A percentile compares a stretch with the other conserved stretches of the same genome.
These are phyloP conservation scores for Neoaliturus tenellus DNA, from an alignment of 2,888 invertebrate genomes.

Conservation along the genomic window DNA sequence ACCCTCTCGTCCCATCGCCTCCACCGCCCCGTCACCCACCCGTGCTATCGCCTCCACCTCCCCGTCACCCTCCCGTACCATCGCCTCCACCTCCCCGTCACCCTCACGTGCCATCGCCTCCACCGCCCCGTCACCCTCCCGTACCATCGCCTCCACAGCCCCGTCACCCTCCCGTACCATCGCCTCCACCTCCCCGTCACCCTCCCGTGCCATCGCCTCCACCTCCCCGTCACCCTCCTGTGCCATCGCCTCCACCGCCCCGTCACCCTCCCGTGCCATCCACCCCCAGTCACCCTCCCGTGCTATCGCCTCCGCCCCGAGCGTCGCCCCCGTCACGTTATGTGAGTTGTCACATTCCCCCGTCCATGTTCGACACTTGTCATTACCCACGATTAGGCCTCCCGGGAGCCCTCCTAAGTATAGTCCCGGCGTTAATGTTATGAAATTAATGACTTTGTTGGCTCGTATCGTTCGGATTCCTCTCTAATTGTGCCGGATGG, in stretches of 20 bases:
- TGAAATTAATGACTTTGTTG: slow-evolving; percentile 52
- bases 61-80: too few relatives aligned
- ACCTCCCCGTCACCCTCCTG: slow-evolving; percentile 15
- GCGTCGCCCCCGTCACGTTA: background rate
- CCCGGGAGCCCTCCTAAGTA: slow-evolving; percentile 44
- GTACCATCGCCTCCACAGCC: background rate
- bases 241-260: background rate
- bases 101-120: background rate
- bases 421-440: slow-evolving; percentile 51
- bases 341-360: slow-evolving; percentile 28
- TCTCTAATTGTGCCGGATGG: slow-evolving; percentile 48
- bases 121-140: too few relatives aligned
- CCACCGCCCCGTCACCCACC: too few relatives aligned
- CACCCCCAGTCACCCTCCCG: background rate
- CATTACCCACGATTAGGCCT: slow-evolving; percentile 30
- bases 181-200: background rate
- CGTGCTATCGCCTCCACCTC: too few relatives aligned
- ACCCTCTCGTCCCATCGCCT: background rate
- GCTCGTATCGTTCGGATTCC: slow-evolving; percentile 43
- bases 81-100: too few relatives aligned
- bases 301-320: background rate
- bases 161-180: background rate
- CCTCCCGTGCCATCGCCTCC: background rate
- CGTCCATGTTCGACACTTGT: slow-evolving; percentile 40
- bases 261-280: background rate